These are phyloP conservation scores for Malurus leucopterus DNA, from an alignment of 2,797 vertebrate genomes.

Conservation along the genomic window DNA sequence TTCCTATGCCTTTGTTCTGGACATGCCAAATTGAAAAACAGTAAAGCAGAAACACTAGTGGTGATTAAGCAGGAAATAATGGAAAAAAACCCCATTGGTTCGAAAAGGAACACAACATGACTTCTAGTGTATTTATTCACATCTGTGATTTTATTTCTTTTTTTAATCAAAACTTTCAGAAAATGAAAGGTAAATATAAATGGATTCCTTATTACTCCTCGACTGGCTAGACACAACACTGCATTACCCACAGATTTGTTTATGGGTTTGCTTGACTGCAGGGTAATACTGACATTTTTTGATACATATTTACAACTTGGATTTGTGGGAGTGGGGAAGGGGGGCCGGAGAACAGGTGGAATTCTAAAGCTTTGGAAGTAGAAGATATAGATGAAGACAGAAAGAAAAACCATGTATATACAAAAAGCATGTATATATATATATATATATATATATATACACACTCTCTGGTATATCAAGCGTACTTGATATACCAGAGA, in stretches of 20 bases:
- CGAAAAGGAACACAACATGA: not conserved
- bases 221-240: not conserved
- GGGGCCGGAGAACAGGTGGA: not conserved
- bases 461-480: not conserved
- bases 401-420: not conserved
- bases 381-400: not conserved
- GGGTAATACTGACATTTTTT: not conserved
- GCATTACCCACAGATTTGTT: not conserved
- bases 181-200: not conserved
- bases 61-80: not conserved
- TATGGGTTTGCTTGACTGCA: not conserved
- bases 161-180: not conserved
- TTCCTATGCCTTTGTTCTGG: not conserved
- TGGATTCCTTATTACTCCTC: not conserved
- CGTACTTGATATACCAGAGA: not conserved
- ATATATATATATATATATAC: too few species aligned
- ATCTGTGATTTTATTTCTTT: not conserved
- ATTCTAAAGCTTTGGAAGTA: not conserved
- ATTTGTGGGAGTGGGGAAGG: not conserved
- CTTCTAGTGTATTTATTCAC: not conserved
- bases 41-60: not conserved
- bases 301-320: not conserved
- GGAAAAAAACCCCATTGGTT: not conserved
- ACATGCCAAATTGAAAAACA: not conserved
- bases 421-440: too few species aligned